Evolutionary conservation across 2,113 vertebrate species (phyloP).

Genomic region (Xyliphius kryptos): DNA sequence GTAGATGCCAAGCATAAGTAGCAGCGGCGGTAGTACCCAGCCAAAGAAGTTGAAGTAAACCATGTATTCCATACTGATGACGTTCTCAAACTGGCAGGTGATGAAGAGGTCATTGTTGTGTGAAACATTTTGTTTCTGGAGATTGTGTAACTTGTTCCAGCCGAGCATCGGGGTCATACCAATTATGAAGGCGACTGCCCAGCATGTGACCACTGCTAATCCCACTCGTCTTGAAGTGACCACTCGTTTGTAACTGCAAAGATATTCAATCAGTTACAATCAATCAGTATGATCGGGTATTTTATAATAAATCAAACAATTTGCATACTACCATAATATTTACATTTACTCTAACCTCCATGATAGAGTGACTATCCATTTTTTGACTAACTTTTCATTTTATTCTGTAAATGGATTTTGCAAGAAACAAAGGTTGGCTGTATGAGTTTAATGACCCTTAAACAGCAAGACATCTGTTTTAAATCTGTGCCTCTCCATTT

Average conservation of each 20-base stretch:
- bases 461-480: no score
- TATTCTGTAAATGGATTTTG: no score
- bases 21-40: slow-evolving; percentile 65
- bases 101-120: slow-evolving; percentile 66
- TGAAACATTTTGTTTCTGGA: slow-evolving; percentile 59
- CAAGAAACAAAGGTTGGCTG: no score
- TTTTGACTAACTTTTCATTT: no score
- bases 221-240: slow-evolving; percentile 79
- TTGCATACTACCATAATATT: no score
- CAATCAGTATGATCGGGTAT: no score
- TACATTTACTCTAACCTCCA: no score
- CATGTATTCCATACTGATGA: slow-evolving; percentile 99
- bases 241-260: slow-evolving; percentile 80
- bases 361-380: no score
- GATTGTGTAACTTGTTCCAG: slow-evolving; percentile 83
- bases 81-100: slow-evolving; percentile 86
- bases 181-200: slow-evolving; percentile 82
- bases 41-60: slow-evolving; percentile 88
- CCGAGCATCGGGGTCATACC: slow-evolving; percentile 91
- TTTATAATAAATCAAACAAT: no score
- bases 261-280: no score
- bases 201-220: slow-evolving; percentile 81
- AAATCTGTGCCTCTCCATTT: no score
- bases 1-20: slow-evolving; percentile 91
- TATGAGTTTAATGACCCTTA: no score